Conservation (phyloP, 2,113 vertebrate species). For the Nothoprocta pentlandii region DNA sequence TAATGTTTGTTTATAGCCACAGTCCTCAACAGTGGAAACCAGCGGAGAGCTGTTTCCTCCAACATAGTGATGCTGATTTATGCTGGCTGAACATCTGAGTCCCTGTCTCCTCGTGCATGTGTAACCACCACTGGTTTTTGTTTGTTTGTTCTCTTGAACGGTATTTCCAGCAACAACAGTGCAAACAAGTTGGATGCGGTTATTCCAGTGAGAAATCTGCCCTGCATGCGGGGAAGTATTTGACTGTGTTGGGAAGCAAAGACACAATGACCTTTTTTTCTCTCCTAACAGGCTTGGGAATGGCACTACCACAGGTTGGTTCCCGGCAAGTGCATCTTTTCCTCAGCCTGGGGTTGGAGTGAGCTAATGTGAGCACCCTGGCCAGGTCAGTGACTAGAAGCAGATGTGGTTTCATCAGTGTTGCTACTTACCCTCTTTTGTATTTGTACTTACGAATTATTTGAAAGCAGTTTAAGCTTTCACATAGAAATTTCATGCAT, state of each 20-base stretch:
- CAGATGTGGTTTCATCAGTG: neutral
- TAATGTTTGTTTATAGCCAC: neutral
- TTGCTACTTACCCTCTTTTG: neutral
- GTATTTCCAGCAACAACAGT: neutral
- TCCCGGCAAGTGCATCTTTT: neutral
- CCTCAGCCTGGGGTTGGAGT: neutral
- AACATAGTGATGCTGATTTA: neutral
- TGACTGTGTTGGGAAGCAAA: neutral
- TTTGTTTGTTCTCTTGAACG: fast-evolving
- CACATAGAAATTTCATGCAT: neutral
- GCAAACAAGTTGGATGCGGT: neutral
- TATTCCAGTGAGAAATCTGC: neutral
- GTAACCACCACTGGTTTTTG: neutral
- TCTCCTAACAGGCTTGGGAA: neutral
- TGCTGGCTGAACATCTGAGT: neutral
- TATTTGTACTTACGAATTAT: neutral
- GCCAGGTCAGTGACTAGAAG: neutral
- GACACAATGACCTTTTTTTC: fast-evolving
- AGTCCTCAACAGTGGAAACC: neutral
- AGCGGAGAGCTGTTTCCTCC: neutral
- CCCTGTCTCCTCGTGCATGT: neutral
- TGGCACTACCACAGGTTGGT: neutral
- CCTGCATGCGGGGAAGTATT: fast-evolving
- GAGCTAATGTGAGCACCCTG: neutral
- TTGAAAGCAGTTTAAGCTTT: neutral